These are phyloP conservation scores for Poecilia velifera DNA, from an alignment of 2,797 vertebrate species.

Conservation along the genomic window DNA sequence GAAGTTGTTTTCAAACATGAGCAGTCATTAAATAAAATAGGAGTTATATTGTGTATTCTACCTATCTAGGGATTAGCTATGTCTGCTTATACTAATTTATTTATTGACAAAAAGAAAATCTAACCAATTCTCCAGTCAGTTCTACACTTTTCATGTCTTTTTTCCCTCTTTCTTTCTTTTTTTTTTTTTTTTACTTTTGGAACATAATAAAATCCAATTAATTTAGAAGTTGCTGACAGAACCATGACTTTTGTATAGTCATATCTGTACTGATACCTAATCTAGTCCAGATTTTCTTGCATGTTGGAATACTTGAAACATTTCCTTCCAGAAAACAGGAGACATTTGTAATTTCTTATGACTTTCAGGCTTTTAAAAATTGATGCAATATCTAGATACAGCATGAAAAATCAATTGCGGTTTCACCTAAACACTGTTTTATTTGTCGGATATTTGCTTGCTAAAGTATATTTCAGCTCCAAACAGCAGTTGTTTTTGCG, in stretches of 20 bases:
- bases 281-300: not conserved
- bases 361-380: not conserved
- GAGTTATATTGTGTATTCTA: not conserved
- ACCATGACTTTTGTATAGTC: not conserved
- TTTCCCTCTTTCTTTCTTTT: too few relatives aligned
- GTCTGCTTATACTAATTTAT: not conserved
- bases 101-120: not conserved
- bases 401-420: not conserved
- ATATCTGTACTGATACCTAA: not conserved
- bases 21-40: not conserved
- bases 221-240: not conserved
- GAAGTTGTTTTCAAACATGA: not conserved
- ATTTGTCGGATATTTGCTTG: not conserved
- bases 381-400: not conserved
- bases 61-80: not conserved
- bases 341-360: not conserved
- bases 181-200: not conserved
- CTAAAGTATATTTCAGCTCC: conserved; percentile 17
- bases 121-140: not conserved
- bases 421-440: not conserved
- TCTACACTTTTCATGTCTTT: not conserved
- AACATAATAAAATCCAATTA: not conserved
- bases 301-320: not conserved
- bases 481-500: conserved; percentile 21
- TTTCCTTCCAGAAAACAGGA: not conserved